Base-by-base conservation (phyloP, 2,797 vertebrate genomes). In the Leptoclinus maculatus region DNA sequence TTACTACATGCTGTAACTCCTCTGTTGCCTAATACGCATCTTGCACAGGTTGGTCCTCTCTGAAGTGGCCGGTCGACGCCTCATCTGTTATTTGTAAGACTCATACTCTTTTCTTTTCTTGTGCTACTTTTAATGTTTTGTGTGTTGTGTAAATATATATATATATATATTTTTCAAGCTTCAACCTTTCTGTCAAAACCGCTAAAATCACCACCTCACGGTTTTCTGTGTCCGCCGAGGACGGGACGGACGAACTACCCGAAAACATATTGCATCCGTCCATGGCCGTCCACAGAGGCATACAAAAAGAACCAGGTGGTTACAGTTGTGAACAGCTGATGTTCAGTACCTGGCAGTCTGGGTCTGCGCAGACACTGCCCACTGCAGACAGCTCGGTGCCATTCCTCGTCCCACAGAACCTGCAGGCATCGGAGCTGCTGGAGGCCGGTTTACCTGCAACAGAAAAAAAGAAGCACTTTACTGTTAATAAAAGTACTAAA, bases 331-430 rank as follows among this genome's bases (percentile, higher is more conserved):
- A 4, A 19, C 1, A 66, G 38, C 4, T 63, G 38, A 38, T 39
- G 36, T 43, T 58, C 23, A 11, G 27, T 87, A 99, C 98, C 96
- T 99, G 98, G 88, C 98, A 99, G 84, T 99, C 98, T 39, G 96
- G 92, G 85, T 99, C 98, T 6, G 98, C 96, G 90, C 98, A 99
- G 79, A 99, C 98, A 0, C 98, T 99, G 56, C 98, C 98, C 65
- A 99, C 98, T 25, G 98, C 96, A 9, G 98, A 99, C 62, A 99
- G 85, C 86, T 99, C 98, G 0, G 98, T 99, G 66, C 98, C 97
- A 25, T 96, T 99, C 87, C 98, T 96, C 25, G 97, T 99, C 0
- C 98, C 98, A 90, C 98, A 99, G 94, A 99, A 99, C 57, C 98
- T 96, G 88, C 98, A 99, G 0, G 97, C 97, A 65, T 99, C 98